Evolutionary conservation across 1,140 invertebrate genomes (phyloP), one percentile per base, ranked within the genome.

Genomic region (Agrypnia vestita): DNA sequence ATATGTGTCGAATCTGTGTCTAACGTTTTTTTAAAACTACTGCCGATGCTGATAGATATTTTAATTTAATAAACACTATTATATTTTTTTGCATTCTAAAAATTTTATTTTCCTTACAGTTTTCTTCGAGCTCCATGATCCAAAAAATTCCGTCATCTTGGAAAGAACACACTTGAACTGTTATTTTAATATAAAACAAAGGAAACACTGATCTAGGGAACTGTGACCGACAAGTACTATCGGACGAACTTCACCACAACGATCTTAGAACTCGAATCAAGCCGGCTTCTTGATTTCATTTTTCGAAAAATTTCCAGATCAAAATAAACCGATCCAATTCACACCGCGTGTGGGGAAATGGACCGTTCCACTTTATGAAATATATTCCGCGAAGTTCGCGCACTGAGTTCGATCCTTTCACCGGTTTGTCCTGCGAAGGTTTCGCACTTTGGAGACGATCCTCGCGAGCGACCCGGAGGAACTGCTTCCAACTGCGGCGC

Each of bases 71-170:
- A 6, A 61, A 61, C n/a, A 3, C 17, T 61, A 19, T 10, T 13
- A 17, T 6, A 12, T 17, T 25, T 13, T 61, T 15, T 61, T 3
- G 10, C 4, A 61, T 3, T 17, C 17, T 61, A 1, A 67, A 25
- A 67, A 72, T 11, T 47, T 17, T 7, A 10, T 72, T 35, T 13
- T 61, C 25, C 62, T 56, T 56, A 78, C 76, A 21, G 69, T 73
- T 44, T 83, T 80, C 76, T 71, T 80, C 44, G 75, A 79, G 25
- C 82, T 83, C 82, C 82, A 83, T 81, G 82, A 83, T 81, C 82
- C 82, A 74, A 83, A 83, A 74, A 83, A 83, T 67, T 83, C 82
- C 76, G 82, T 83, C 82, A 83, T 83, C 25, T 79, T 79, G 73
- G 13, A 19, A 35, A 21, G 9, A 35, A n/a, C 19, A 64, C 61